Evolutionary conservation across 2,113 vertebrate species (phyloP), one percentile per base, ranked within the genome.

Genomic region (Mus pahari): DNA sequence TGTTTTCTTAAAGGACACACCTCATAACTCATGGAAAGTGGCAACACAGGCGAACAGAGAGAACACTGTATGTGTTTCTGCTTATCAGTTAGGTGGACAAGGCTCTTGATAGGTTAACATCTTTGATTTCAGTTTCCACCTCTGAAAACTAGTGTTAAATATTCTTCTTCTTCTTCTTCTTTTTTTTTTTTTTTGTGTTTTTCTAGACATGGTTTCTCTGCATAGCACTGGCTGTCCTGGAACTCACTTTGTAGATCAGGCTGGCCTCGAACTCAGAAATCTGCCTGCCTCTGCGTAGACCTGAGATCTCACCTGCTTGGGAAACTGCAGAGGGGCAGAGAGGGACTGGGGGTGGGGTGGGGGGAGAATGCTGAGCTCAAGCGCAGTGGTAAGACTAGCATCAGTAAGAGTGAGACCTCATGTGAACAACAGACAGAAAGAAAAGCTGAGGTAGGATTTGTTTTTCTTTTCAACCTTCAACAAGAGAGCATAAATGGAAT

Each of bases 81-180:
- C 20, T 87, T 82, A 39, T 7, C 28, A 42, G 79, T 42, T 26
- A 75, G 60, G 68, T 66, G 78, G 12, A 17, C 6, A 48, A 39
- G 14, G 84, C 28, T 26, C 11, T 39, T 86, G 26, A 50, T 2
- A 90, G 19, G 5, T 71, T 26, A 78, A 60, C 3, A 19, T 91
- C 28, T 89, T 22, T 93, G 39, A 92, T 75, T 10, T 96, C 71
- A 39, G 3, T 87, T 95, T 92, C 74, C 68, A 68, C 36, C 70
- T 19, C 20, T 3, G 11, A 89, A 92, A 83, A 55, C 83, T 24
- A 13, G 78, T 45, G 82, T 17, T 4, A 62, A 24, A 42, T 75
- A 68, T 48, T 92, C 12, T 48, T n/a, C n/a, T n/a, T n/a, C n/a
- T n/a, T n/a, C n/a, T n/a, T n/a, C n/a, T n/a, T n/a, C n/a, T n/a